Conservation (phyloP, 2,113 vertebrate species). For the Phaethornis superciliosus region DNA sequence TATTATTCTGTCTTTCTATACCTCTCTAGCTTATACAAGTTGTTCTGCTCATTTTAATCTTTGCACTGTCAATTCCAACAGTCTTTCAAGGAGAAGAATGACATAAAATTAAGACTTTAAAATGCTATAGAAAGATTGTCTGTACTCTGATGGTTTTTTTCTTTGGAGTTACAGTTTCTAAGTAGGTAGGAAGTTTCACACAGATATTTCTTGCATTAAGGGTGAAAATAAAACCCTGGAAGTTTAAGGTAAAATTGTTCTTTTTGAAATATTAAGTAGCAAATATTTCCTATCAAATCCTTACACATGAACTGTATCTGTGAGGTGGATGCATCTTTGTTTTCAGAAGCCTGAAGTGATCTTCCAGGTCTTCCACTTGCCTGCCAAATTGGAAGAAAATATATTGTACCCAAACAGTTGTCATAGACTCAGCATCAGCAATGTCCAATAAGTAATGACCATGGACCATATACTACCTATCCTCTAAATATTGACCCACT, state of each 20-base stretch:
- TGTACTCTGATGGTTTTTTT: background rate
- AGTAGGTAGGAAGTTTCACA: background rate
- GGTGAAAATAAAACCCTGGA: background rate
- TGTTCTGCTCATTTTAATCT: background rate
- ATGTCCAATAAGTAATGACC: background rate
- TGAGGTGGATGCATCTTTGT: background rate
- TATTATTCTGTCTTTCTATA: background rate
- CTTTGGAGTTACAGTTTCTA: background rate
- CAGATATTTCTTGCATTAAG: background rate
- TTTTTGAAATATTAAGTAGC: background rate
- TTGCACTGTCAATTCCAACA: background rate
- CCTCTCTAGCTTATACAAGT: background rate
- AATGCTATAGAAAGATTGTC: background rate
- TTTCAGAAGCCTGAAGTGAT: background rate
- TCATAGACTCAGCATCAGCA: background rate
- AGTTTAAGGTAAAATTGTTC: background rate
- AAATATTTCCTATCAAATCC: background rate
- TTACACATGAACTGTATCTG: rapidly evolving
- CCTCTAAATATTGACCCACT: background rate
- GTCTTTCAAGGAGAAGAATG: background rate
- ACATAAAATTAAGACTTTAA: background rate
- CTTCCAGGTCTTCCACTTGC: background rate
- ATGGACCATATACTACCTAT: background rate
- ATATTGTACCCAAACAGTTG: background rate
- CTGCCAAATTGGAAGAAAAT: background rate